Conservation (phyloP, 2,797 vertebrate species). For the Alfaro cultratus region DNA sequence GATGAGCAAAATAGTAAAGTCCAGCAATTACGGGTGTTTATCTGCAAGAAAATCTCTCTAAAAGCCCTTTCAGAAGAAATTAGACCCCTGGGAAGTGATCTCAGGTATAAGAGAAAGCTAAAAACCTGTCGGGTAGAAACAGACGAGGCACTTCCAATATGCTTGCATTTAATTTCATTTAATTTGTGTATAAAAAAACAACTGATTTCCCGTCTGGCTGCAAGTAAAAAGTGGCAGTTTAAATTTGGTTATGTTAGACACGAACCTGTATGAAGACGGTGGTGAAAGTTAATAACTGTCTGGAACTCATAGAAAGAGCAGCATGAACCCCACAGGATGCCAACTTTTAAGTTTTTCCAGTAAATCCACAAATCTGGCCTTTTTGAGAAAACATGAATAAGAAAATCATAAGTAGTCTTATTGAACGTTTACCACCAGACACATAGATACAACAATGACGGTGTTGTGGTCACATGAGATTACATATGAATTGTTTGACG, state of each 20-base stretch:
- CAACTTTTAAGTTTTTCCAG: not conserved
- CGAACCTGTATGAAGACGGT: not conserved
- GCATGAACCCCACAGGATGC: no score
- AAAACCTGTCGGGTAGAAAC: not conserved
- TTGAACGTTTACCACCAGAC: not conserved
- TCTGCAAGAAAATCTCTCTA: conserved; percentile 3
- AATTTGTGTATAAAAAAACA: not conserved
- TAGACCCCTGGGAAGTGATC: conserved; percentile 12
- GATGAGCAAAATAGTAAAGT: conserved; percentile 53
- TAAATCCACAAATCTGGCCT: not conserved
- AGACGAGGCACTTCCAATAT: no score
- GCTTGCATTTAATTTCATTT: not conserved
- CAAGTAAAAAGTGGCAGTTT: not conserved
- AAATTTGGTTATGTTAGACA: not conserved
- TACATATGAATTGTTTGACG: not conserved
- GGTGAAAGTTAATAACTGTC: not conserved
- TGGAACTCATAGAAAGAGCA: not conserved
- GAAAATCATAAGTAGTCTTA: not conserved
- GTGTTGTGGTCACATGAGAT: not conserved
- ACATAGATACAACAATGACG: not conserved
- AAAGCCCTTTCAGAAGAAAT: conserved; percentile 10
- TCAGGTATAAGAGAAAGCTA: not conserved
- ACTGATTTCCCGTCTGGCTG: not conserved
- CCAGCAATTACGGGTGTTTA: conserved; percentile 47
- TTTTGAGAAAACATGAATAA: not conserved